A percentile compares a stretch with the other conserved stretches of the same genome.
Evolutionary conservation across 1,140 invertebrate species (phyloP).

Genomic region (Drosophila kanapiae): DNA sequence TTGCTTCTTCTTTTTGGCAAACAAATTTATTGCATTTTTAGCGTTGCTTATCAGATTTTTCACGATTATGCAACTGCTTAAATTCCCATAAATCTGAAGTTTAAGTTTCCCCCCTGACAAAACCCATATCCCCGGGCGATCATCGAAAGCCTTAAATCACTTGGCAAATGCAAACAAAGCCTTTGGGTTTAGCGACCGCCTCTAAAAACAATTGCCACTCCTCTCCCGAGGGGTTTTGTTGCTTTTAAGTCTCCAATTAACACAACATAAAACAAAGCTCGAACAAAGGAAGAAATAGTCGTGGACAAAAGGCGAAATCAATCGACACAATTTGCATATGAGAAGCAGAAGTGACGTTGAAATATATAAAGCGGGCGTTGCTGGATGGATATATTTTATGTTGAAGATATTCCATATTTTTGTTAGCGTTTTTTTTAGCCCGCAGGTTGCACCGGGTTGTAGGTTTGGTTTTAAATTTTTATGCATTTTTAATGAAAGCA

Average conservation of each 20-base stretch:
- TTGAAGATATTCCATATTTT: slow-evolving; percentile 22
- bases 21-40: not conserved
- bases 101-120: slow-evolving; percentile 7
- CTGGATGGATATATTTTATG: slow-evolving; percentile 24
- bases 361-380: slow-evolving; percentile 53
- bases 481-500: slow-evolving; percentile 79
- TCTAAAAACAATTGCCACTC: slow-evolving; percentile 16
- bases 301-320: slow-evolving; percentile 39
- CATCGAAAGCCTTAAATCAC: slow-evolving; percentile 25
- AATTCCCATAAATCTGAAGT: slow-evolving; percentile 7
- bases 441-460: slow-evolving; percentile 31
- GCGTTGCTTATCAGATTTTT: slow-evolving; percentile 15
- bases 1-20: not conserved
- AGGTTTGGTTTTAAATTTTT: slow-evolving; percentile 49
- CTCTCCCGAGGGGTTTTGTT: slow-evolving; percentile 25
- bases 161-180: slow-evolving; percentile 10
- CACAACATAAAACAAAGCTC: slow-evolving; percentile 61
- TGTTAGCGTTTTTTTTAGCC: slow-evolving; percentile 3
- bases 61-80: slow-evolving; percentile 20
- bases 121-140: slow-evolving; percentile 23
- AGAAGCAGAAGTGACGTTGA: slow-evolving; percentile 52
- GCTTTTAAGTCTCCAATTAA: slow-evolving; percentile 59
- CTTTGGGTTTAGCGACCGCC: slow-evolving; percentile 4
- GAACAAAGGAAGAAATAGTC: slow-evolving; percentile 46
- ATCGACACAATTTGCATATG: slow-evolving; percentile 69